Evolutionary conservation across 2,888 invertebrate species (phyloP), one percentile per base, ranked within the genome.

Genomic region (Dicyrtomina minuta): DNA sequence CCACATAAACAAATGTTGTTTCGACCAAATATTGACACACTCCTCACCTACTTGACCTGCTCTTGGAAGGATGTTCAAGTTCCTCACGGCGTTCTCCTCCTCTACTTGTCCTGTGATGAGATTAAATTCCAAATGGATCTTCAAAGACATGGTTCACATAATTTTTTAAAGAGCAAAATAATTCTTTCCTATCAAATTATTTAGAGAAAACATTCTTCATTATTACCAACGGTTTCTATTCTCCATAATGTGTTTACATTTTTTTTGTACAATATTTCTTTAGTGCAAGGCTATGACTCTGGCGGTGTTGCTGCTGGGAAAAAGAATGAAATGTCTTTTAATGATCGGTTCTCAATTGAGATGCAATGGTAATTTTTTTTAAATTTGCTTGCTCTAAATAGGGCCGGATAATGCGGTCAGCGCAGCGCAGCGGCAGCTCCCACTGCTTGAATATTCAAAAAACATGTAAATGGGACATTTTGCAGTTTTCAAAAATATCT

Each of bases 1-100:
- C 96, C 96, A 51, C 96, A 96, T 85, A 97, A 97, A 84, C 96
- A 95, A 85, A 86, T 97, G 79, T 86, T 97, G 79, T 97, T 93
- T 85, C 95, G 94, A 83, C 97, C 97, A 69, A 92, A 94, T 62
- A 89, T 95, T 79, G 92, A 91, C 56, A 61, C 55, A 5, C 20
- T 96, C 70, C 87, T 96, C 82, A 92, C 96, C 74, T 96, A 96
- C 84, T 86, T 97, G 79, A 90, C 92, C 70, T 92, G 84, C 70
- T 92, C 94, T 72, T 94, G 94, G 84, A 93, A 94, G 82, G 96
- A 97, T 83, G 86, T 97, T 78, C 93, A 95, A 12, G 43, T 41
- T 26, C 88, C 90, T 3, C 93, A 92, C 81, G 96, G 96, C 58
- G 95, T 92, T 61, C 85, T 97, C 77, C 85, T 97, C 71, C 86